Base-by-base conservation (phyloP, 2,888 invertebrate genomes). In the Deilephila porcellus region DNA sequence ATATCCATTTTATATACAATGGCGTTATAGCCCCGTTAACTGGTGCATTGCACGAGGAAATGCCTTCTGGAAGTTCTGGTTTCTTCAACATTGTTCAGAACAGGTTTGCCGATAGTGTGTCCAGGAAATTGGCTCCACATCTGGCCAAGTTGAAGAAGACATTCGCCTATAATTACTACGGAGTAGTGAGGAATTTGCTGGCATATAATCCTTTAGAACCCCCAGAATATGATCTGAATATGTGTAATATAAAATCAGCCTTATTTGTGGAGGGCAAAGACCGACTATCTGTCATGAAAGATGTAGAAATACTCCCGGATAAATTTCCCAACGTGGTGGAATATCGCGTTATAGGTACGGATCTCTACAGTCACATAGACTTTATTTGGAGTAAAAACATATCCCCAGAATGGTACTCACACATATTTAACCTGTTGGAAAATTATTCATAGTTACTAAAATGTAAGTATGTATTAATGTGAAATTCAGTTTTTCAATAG, bases 321-420 rank as follows among this genome's bases (percentile, higher is more conserved):
- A 70, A 75, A 17, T 74, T 87, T n/a, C 81, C 82, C 0, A 85
- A 85, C 37, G 80, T 86, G 1, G 81, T 83, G 1, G 74, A 81
- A 1, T 78, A 83, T 62, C 73, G 77, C 19, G 72, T 83, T 0
- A 70, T 79, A 32, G 75, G 79, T 0, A 73, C 76, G 11, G 45
- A 73, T 0, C 19, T 72, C 17, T 80, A 81, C 71, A 84, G 82
- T 56, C 87, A 88, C 56, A 32, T 79, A 5, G 85, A 87, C 67
- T 80, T 79, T 62, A 71, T 83, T n/a, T 83, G 80, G 80, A 87
- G 84, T 1, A 60, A 75, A 60, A 74, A 79, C 32, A 80, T 82
- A 78, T 56, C 76, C 17, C 32, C 52, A 7, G 79, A 81, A 67
- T 72, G 85, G 20, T 84, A 78, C 53, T 82, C 81, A 0, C 74